Percentiles rank a stretch among this genome's conserved stretches.
phyloP scores from a whole-genome alignment of 2,888 invertebrate genomes.

The Epirrhoe alternata region DNA sequence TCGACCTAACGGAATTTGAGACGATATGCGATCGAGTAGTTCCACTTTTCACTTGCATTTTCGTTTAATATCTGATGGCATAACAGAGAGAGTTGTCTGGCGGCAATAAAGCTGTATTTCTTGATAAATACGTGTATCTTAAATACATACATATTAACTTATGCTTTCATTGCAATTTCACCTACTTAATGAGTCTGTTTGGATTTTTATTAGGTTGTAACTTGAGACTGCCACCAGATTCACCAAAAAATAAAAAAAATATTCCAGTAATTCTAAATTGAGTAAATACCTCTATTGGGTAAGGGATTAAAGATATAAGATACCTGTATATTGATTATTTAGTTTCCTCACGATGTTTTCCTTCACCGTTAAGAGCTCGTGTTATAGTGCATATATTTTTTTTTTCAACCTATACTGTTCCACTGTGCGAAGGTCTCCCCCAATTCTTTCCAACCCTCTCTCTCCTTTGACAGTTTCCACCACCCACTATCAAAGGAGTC shows the following conservation, averaged over 20 bases:
- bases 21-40: constrained; percentile 3
- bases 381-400: too few species aligned
- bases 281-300: too few species aligned
- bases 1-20: constrained; percentile 10
- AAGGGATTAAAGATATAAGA: too few species aligned
- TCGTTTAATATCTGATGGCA: constrained; percentile 46
- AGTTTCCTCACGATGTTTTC: too few species aligned
- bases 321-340: too few species aligned
- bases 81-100: constrained; percentile 52
- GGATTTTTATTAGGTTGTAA: constrained; percentile 22
- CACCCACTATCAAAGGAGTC: too few species aligned
- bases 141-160: constrained; percentile 36
- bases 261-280: not conserved
- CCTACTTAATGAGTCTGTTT: constrained; percentile 29
- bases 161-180: constrained; percentile 29
- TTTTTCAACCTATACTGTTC: too few species aligned
- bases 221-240: not conserved
- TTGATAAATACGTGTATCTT: constrained; percentile 40
- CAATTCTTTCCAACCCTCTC: too few species aligned
- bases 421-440: too few species aligned
- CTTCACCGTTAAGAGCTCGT: too few species aligned
- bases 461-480: too few species aligned
- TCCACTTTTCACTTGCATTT: constrained; percentile 31
- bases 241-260: not conserved
- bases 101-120: constrained; percentile 41